A percentile compares a stretch with the other conserved stretches of the same genome.
phyloP scores from a whole-genome alignment of 2,888 invertebrate genomes.

The Galerucella nymphaeae region DNA sequence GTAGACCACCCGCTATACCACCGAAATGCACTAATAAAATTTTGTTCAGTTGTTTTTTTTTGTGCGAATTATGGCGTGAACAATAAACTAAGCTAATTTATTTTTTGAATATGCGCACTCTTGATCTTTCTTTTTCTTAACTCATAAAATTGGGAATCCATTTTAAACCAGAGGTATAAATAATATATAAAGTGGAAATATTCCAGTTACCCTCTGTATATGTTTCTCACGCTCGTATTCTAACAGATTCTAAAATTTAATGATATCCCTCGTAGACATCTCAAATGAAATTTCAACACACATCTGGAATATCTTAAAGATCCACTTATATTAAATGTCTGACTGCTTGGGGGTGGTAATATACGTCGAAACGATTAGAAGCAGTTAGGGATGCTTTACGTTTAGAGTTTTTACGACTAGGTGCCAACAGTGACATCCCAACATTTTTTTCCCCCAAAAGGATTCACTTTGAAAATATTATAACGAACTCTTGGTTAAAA shows the following conservation, averaged over 20 bases:
- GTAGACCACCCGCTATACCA: conserved; percentile 47
- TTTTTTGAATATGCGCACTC: conserved; percentile 35
- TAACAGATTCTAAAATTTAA: neutral
- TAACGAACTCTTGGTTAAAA: no score
- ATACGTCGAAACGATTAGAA: conserved; percentile 27
- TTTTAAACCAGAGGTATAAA: no score
- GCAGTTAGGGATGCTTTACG: conserved; percentile 28
- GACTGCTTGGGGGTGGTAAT: conserved; percentile 32
- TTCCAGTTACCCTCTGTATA: no score
- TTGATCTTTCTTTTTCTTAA: neutral
- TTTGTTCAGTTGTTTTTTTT: conserved; percentile 31
- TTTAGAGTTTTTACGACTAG: conserved; percentile 20
- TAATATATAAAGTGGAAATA: no score
- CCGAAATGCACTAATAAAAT: conserved; percentile 47
- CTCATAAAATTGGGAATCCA: conserved; percentile 9
- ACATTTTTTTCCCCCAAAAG: no score
- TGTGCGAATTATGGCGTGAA: conserved; percentile 41
- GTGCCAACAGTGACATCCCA: neutral
- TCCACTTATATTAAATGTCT: conserved; percentile 30
- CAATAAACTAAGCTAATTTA: conserved; percentile 45
- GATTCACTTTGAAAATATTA: neutral
- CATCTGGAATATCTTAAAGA: conserved; percentile 39
- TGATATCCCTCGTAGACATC: conserved; percentile 5
- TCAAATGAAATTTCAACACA: conserved; percentile 9
- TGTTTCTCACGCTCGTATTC: no score